Conservation (phyloP, 2,888 invertebrate genomes). For the Mactromeris polynyma region DNA sequence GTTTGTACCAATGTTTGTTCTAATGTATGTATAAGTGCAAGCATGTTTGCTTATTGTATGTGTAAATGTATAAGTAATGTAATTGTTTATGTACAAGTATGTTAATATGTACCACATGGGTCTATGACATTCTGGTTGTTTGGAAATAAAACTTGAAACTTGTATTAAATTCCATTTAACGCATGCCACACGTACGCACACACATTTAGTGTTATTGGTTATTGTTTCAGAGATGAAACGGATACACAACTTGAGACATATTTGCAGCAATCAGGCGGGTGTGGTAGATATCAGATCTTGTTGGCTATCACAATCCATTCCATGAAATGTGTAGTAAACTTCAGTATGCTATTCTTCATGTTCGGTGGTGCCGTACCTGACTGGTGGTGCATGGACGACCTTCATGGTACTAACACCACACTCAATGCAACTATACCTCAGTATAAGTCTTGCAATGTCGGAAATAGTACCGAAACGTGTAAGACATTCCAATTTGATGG, state of each 20-base stretch:
- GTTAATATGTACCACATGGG: no score
- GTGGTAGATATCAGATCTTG: conserved; percentile 63
- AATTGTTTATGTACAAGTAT: no score
- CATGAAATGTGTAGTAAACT: conserved; percentile 53
- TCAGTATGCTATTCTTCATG: conserved; percentile 57
- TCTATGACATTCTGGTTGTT: no score
- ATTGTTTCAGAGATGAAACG: neutral
- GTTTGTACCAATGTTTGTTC: no score
- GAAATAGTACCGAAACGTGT: conserved; percentile 39
- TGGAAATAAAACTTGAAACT: no score
- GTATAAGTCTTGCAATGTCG: conserved; percentile 47
- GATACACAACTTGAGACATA: neutral
- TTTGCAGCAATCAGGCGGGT: conserved; percentile 49
- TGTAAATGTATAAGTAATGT: no score
- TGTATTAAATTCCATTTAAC: no score
- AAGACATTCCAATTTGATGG: conserved; percentile 47
- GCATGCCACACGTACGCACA: no score
- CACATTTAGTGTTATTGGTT: neutral
- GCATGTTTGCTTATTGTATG: no score
- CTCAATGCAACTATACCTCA: neutral
- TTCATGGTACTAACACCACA: neutral
- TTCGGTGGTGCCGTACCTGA: conserved; percentile 57
- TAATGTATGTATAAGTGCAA: no score
- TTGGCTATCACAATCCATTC: conserved; percentile 52
- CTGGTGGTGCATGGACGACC: conserved; percentile 61